Evolutionary conservation across 2,113 vertebrate species (phyloP).

Genomic region (Puffinus mauretanicus): DNA sequence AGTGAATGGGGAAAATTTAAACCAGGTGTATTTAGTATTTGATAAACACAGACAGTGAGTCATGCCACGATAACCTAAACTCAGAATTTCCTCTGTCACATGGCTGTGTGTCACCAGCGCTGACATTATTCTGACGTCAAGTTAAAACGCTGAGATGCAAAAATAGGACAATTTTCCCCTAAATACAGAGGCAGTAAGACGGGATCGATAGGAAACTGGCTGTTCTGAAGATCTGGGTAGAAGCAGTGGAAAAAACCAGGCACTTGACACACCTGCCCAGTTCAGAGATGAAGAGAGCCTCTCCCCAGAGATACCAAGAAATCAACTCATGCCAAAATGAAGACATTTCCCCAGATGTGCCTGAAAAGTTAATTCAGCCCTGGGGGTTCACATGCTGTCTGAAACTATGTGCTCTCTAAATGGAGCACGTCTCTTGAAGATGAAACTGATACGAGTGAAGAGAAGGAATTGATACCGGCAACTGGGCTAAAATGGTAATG

Average conservation of each 20-base stretch:
- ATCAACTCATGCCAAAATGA: background rate
- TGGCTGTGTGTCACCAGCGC: background rate
- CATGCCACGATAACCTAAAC: background rate
- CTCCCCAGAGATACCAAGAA: background rate
- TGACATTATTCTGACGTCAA: background rate
- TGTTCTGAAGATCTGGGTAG: background rate
- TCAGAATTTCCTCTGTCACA: conserved; percentile 28
- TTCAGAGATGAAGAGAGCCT: background rate
- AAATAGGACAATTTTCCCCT: background rate
- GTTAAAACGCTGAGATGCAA: background rate
- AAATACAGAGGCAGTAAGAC: background rate
- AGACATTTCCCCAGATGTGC: background rate
- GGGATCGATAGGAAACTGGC: background rate
- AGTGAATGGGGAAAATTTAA: background rate
- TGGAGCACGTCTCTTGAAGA: background rate
- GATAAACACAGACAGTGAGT: conserved; percentile 25
- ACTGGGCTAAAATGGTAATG: conserved; percentile 41
- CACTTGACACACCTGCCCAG: background rate
- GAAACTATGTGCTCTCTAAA: background rate
- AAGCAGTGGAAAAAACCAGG: background rate
- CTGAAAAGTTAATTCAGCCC: background rate
- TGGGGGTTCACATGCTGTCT: background rate
- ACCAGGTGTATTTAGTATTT: background rate
- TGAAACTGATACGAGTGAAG: background rate
- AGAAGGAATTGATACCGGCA: background rate